A percentile compares a stretch with the other conserved stretches of the same genome.
Conservation (phyloP, 2,888 invertebrate genomes). For the Lasioglossum zephyrum region DNA sequence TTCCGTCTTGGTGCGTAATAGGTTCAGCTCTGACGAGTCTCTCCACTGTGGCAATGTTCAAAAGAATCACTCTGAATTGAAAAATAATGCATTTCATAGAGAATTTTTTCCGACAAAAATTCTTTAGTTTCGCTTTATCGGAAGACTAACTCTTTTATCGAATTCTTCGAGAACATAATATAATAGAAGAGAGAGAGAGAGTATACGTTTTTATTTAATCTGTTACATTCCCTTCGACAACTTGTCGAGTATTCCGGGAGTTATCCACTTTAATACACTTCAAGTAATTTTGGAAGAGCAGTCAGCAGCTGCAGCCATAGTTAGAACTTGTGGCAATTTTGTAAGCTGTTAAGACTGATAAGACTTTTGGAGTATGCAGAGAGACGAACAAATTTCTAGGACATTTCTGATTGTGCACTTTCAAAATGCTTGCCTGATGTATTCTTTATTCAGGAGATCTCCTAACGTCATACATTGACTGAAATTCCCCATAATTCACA, state of each 20-base stretch:
- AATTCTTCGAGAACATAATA: too few relatives aligned
- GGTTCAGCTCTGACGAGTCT: background rate
- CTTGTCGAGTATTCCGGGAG: background rate
- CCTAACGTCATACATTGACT: too few relatives aligned
- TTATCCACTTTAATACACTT: background rate
- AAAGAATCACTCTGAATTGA: background rate
- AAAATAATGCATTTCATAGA: background rate
- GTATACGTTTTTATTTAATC: background rate
- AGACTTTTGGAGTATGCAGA: background rate
- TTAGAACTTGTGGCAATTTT: background rate
- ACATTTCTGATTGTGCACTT: too few relatives aligned
- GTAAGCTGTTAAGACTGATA: background rate
- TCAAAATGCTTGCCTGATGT: too few relatives aligned
- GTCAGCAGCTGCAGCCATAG: background rate
- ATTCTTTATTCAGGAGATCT: too few relatives aligned
- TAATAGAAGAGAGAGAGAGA: background rate
- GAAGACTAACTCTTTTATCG: background rate
- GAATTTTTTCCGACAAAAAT: background rate
- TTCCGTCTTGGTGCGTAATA: background rate
- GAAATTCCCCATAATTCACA: too few relatives aligned
- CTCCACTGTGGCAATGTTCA: background rate
- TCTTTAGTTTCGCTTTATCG: background rate
- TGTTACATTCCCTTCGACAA: background rate
- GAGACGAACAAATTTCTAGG: background rate
- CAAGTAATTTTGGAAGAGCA: background rate